phyloP scores from a whole-genome alignment of 2,113 vertebrate genomes.

The Corythornis cristatus region DNA sequence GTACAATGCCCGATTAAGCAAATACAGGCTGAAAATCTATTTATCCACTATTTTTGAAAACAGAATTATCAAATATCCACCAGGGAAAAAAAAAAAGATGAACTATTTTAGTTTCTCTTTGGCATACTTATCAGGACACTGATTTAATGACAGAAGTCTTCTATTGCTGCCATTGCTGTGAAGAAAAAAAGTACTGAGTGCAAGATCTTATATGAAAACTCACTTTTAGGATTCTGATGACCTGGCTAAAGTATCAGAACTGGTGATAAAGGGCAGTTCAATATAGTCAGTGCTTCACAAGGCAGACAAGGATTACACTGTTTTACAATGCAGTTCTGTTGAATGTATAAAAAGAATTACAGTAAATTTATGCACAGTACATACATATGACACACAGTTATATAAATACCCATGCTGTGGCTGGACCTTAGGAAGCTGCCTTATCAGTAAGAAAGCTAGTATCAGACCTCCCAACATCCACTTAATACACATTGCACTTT shows the following conservation, averaged over 20 bases:
- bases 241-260: background rate
- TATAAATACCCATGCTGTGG: conserved; percentile 64
- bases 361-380: conserved; percentile 67
- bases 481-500: conserved; percentile 66
- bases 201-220: background rate
- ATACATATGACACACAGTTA: conserved; percentile 60
- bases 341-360: conserved; percentile 58
- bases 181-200: background rate
- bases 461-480: conserved; percentile 23
- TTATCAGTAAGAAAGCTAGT: background rate
- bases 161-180: conserved; percentile 46
- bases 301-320: conserved; percentile 29
- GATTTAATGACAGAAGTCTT: conserved; percentile 24
- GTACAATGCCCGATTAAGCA: conserved; percentile 24
- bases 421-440: conserved; percentile 17
- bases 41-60: conserved; percentile 52
- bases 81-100: conserved; percentile 24
- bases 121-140: conserved; percentile 62
- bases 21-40: conserved; percentile 52
- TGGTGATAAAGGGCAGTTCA: background rate
- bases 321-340: conserved; percentile 4
- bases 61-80: conserved; percentile 47
- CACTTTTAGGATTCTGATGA: background rate
- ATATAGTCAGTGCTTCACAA: conserved; percentile 17
- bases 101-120: conserved; percentile 60